Evolutionary conservation across 1,140 invertebrate genomes (phyloP).

Genomic region (Andrena cerasifolii): DNA sequence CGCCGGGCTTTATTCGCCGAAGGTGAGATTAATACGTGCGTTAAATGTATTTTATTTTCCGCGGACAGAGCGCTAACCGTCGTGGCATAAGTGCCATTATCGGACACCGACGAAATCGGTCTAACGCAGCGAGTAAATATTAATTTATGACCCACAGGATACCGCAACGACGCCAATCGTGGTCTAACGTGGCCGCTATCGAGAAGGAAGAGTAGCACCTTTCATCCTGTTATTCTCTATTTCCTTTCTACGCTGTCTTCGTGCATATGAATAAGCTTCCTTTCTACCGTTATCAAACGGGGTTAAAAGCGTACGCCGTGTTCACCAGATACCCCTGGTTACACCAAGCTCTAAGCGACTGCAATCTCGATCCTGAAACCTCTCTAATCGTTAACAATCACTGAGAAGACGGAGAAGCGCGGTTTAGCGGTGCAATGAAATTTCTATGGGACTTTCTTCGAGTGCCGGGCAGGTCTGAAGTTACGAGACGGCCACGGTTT

Average conservation of each 20-base stretch:
- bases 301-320: neutral
- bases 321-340: neutral
- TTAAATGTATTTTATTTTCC: no score
- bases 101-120: neutral
- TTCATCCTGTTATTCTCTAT: neutral
- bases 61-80: neutral
- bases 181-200: conserved; percentile 4
- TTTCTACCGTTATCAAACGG: neutral
- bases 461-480: neutral
- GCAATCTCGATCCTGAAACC: no score
- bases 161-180: neutral
- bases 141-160: neutral
- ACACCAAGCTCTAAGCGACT: no score
- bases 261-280: neutral
- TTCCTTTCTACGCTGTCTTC: neutral
- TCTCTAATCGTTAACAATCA: no score
- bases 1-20: neutral
- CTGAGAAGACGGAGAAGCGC: no score
- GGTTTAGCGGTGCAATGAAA: neutral
- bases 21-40: neutral
- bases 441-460: neutral
- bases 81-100: neutral
- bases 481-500: conserved; percentile 3
- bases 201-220: neutral
- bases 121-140: neutral